Evolutionary conservation across 1,140 invertebrate genomes (phyloP), one percentile per base, ranked within the genome.

Genomic region (Lutraria rhynchaena): DNA sequence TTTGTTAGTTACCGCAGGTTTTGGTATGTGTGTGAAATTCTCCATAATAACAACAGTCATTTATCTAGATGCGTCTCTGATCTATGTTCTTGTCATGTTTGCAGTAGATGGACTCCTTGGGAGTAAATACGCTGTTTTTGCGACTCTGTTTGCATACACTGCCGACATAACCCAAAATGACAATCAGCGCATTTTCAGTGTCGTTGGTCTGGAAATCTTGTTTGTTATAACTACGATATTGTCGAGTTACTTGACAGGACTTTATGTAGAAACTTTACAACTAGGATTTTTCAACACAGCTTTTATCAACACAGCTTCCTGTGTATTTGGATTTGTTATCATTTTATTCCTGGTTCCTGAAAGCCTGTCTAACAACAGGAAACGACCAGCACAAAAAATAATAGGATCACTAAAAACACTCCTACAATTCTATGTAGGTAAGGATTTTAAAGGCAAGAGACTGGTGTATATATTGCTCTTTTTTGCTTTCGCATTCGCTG

Each of bases 221-320:
- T n/a, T 67, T 1, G 15, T 77, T 13, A 1, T 51, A 11, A 29
- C 75, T 29, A 41, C 61, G 3, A 55, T 67, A 44, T 1, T 37
- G 24, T 27, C 44, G 7, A 46, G 58, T 24, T 37, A 53, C 4
- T 27, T 77, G 15, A 49, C 75, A 2, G 75, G 75, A 41, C 63
- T 55, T 51, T 55, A 55, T 33, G 55, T 65, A 31, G 22, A 77
- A 55, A 65, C 75, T 29, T 65, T 65, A 29, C 29, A n/a, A 22
- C 51, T 55, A 2, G 75, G 75, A 27, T 77, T 77, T 29, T 77
- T 67, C 41, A 65, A 77, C 5, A 77, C 75, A 41, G 41, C 60
- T 65, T 41, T 77, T 3, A 65, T 77, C 35, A 19, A 58, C 27
- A 51, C 51, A 17, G 29, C 44, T 22, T 22, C 57, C 29, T 44